These are phyloP conservation scores for Otocyon megalotis DNA, from an alignment of 2,113 vertebrate species.

Conservation along the genomic window DNA sequence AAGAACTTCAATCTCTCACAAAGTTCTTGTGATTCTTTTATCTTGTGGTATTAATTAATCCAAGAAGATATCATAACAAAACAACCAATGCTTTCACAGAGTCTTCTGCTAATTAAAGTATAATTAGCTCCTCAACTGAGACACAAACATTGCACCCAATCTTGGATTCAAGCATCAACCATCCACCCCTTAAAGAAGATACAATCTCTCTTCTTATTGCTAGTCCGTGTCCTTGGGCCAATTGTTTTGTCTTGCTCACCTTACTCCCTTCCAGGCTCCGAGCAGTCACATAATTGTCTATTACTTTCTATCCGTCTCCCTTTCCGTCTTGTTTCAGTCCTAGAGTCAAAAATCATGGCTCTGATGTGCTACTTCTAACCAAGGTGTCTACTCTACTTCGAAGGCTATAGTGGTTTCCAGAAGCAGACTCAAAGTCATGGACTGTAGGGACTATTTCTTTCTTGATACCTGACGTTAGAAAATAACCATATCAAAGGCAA, in stretches of 20 bases:
- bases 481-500: neutral
- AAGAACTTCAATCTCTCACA: neutral
- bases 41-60: neutral
- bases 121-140: neutral
- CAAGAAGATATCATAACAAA: neutral
- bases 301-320: neutral
- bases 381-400: neutral
- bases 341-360: neutral
- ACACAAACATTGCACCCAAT: neutral
- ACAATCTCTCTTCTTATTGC: neutral
- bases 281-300: neutral
- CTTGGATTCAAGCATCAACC: neutral
- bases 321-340: neutral
- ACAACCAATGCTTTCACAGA: neutral
- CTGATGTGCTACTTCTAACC: neutral
- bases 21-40: neutral
- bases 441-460: neutral
- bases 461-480: neutral
- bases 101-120: neutral
- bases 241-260: neutral
- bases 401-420: neutral
- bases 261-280: neutral
- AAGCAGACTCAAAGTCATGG: neutral
- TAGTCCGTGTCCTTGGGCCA: neutral
- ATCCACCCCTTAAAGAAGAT: neutral